Base-by-base conservation (phyloP, 2,888 invertebrate genomes). In the Papilio demoleus region DNA sequence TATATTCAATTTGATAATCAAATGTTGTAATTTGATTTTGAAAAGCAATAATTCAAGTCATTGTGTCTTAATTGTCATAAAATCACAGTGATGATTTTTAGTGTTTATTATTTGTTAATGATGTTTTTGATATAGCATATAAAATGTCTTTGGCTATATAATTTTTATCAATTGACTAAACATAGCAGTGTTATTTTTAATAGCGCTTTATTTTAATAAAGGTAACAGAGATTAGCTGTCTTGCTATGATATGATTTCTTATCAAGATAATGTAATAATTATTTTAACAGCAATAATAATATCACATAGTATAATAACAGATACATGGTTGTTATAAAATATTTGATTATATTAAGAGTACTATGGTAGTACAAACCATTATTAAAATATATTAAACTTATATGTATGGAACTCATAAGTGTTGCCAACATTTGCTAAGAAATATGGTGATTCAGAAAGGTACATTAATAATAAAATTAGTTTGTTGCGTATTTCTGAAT, bases 261-360 rank as follows among this genome's bases (percentile, higher is more conserved):
- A 66, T 59, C 36, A 66, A 60, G 31, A 56, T 56, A 56, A 31
- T 22, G 19, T 47, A 47, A 56, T 56, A 24, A 50, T 50, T 31
- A 56, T 31, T 56, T 56, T 31, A 56, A 56, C 53, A 56, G 53
- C 53, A 56, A 56, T 56, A 56, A 56, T 53, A 27, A 53, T 56
- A 31, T 56, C 8, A 56, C 53, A 56, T 56, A 56, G 53, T 56
- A 56, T 31, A 27, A 9, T 56, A 53, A 56, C 53, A 31, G 31
- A 56, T 56, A 31, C 53, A 56, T 56, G 53, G 31, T 56, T 56
- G 42, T 50, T 47, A 45, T 45, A 67, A 63, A 60, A 22, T 61
- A 65, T 50, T 62, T 67, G 64, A 71, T 70, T 73, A 58, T 63
- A 67, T 42, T 58, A 64, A 68, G 67, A 65, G 50, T 68, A 70